These are phyloP conservation scores for Uloborus plumipes DNA, from an alignment of 2,888 invertebrate genomes.

Conservation along the genomic window DNA sequence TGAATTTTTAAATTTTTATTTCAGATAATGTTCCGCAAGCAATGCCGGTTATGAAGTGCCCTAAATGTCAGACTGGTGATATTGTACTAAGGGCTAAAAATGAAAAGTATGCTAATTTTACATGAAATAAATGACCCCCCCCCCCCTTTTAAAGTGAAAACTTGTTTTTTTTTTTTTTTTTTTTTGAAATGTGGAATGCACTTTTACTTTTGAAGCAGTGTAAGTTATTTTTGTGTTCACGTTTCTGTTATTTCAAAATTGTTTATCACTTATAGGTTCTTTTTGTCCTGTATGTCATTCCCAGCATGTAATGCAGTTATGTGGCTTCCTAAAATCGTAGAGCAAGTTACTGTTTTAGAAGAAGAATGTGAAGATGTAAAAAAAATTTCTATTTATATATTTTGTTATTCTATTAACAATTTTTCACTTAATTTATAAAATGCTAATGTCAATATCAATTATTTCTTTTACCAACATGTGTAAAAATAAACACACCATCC, in stretches of 20 bases:
- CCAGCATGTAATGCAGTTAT: slow-evolving; percentile 85
- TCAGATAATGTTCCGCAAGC: slow-evolving; percentile 23
- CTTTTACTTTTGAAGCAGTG: background rate
- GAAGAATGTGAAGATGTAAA: slow-evolving; percentile 78
- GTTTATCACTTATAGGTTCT: slow-evolving; percentile 75
- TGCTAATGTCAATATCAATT: too few relatives aligned
- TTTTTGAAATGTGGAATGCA: too few relatives aligned
- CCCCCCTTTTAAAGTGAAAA: background rate
- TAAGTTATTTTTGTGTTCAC: background rate
- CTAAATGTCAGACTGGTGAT: slow-evolving; percentile 74
- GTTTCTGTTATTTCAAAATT: background rate
- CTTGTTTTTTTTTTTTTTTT: background rate
- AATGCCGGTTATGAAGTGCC: slow-evolving; percentile 63
- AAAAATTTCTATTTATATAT: background rate
- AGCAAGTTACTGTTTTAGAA: slow-evolving; percentile 77
- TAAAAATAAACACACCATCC: too few relatives aligned
- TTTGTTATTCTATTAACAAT: slow-evolving; percentile 63
- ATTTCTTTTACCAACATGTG: too few relatives aligned
- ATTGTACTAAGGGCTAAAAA: slow-evolving; percentile 81
- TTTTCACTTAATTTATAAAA: slow-evolving; percentile 38
- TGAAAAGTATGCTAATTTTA: slow-evolving; percentile 73
- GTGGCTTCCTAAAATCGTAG: slow-evolving; percentile 84
- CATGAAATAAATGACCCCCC: slow-evolving; percentile 51
- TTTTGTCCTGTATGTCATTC: slow-evolving; percentile 82
- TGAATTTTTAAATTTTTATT: background rate